These are phyloP conservation scores for Pogona vitticeps DNA, from an alignment of 2,113 vertebrate species.

Conservation along the genomic window DNA sequence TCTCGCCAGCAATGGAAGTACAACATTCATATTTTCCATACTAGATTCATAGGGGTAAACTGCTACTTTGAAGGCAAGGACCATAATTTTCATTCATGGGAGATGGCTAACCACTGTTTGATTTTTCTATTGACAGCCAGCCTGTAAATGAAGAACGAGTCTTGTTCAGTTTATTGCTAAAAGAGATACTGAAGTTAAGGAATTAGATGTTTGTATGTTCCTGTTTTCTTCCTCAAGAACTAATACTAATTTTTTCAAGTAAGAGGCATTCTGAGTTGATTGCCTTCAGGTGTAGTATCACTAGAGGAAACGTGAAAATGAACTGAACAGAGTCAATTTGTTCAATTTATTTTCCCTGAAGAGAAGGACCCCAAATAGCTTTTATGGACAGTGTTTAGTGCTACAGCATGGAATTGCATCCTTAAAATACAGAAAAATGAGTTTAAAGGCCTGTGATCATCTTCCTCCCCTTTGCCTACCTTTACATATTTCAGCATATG, in stretches of 20 bases:
- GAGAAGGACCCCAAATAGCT: not conserved
- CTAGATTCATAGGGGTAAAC: conserved; percentile 18
- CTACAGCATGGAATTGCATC: not conserved
- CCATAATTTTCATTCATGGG: conserved; percentile 29
- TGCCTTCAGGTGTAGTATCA: not conserved
- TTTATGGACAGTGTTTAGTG: not conserved
- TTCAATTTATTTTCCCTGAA: too few species aligned
- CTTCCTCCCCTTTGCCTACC: not conserved
- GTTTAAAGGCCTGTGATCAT: not conserved
- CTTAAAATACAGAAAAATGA: not conserved
- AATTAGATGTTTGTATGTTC: not conserved
- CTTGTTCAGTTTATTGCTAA: conserved; percentile 11
- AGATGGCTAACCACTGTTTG: not conserved
- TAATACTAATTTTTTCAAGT: conserved; percentile 5
- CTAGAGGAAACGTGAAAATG: not conserved
- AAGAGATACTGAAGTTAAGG: conserved; percentile 18
- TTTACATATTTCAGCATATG: not conserved
- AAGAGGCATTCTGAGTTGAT: not conserved
- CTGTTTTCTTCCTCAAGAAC: not conserved
- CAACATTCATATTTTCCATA: conserved; percentile 20
- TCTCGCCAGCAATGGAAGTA: conserved; percentile 14
- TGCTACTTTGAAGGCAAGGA: not conserved
- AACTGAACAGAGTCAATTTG: not conserved
- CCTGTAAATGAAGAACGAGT: conserved; percentile 44
- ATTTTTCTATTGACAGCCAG: conserved; percentile 21